Evolutionary conservation across 2,888 invertebrate species (phyloP), one percentile per base, ranked within the genome.

Genomic region (Tetragonisca angustula): DNA sequence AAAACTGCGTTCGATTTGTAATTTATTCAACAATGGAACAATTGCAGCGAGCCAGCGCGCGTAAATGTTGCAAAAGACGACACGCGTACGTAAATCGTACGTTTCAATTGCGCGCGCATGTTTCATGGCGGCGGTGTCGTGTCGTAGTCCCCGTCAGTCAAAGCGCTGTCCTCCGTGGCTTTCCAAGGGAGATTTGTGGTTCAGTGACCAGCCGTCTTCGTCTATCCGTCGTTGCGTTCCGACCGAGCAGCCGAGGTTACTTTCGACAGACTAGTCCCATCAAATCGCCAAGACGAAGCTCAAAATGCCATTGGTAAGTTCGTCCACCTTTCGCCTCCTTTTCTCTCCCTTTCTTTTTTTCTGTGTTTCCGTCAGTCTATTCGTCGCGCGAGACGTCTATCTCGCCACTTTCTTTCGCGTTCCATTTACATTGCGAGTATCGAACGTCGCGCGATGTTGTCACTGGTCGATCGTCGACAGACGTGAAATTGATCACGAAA

Each of bases 271-370:
- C 64, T 21, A 49, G 87, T 89, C 79, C 64, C 36, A 78, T 24
- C n/a, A 70, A 84, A 75, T 87, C 87, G 82, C 76, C 91, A 91
- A 90, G 88, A 92, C 92, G 92, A 91, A 91, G 90, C 90, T 92
- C 85, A 92, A 93, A 92, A 93, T 93, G 92, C 90, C 92, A 90
- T 81, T 92, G 91, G 92, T 93, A 81, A 92, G 92, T 89, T 32
- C 27, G 36, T 49, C 59, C 61, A 75, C 36, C 78, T 84, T 65
- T 80, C 72, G 70, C 54, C 74, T 70, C 75, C 15, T 24, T 79
- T 36, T 71, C 71, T 64, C 76, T 82, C 59, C 59, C 65, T 52
- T 68, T 74, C 72, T 76, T 75, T 79, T 11, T 43, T 43, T 43
- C 43, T 4, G 32, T 9, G 43, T 43, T 67, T 27, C 73, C 79